Base-by-base conservation (phyloP, 2,797 vertebrate genomes). In the Sphaeramia orbicularis region DNA sequence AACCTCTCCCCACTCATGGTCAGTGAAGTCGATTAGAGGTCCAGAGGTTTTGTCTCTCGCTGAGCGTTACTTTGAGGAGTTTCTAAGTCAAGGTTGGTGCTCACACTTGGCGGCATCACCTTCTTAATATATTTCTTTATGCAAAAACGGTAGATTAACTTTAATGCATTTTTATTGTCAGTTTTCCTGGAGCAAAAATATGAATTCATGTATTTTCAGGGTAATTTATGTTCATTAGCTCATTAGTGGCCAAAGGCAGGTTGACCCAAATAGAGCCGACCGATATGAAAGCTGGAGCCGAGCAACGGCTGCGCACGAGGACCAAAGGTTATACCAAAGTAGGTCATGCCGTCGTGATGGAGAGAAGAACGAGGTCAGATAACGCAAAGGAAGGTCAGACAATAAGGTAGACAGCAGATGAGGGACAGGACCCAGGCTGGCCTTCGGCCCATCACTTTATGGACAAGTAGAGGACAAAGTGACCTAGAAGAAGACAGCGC, bases 321-420 rank as follows among this genome's bases (percentile, higher is more conserved):
- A 84, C 72, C 71, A 85, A 80, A 88, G 83, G 86, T 90, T 38
- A 41, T 0, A 52, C 18, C 41, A 18, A 89, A 90, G 80, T 91
- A 55, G 91, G 91, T 78, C 88, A 61, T 5, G 18, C 59, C 21
- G 81, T 55, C 45, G 41, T n/a, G 74, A 71, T 59, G 30, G 83
- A 70, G 40, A 64, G 52, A 65, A 66, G 76, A 74, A 76, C 12
- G 42, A 80, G 87, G 88, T 82, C 68, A 63, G 44, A 3, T 37
- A 56, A 71, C 9, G 27, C 36, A 60, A 50, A 72, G 65, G n/a
- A 66, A 72, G 87, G 84, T 86, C 83, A 71, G 62, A 56, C 49
- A 50, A 65, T 84, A 66, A 85, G 86, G 81, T 77, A 52, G 78
- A 35, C 60, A 3, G 35, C 75, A 60, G 80, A 79, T 35, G 71